These are phyloP conservation scores for Diadromus collaris DNA, from an alignment of 2,888 invertebrate species.

Conservation along the genomic window DNA sequence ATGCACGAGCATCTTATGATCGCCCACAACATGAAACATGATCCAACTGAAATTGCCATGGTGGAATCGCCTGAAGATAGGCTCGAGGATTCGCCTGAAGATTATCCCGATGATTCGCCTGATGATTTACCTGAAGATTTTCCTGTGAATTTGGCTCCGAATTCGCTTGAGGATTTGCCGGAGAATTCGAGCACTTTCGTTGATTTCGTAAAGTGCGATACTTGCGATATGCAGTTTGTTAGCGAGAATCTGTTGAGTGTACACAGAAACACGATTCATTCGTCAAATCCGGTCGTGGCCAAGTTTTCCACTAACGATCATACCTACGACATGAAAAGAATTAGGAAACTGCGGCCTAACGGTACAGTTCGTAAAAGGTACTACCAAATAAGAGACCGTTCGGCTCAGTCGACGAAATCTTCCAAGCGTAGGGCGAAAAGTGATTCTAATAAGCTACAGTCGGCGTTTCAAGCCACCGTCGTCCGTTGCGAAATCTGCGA, in stretches of 20 bases:
- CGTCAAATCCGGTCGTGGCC: background rate
- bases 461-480: background rate
- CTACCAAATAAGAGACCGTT: too few relatives aligned
- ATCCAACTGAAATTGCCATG: background rate
- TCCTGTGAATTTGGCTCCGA: background rate
- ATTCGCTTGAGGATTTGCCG: background rate
- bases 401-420: background rate
- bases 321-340: background rate
- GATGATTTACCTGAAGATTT: background rate
- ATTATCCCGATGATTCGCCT: too few relatives aligned
- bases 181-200: background rate
- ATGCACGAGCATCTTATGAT: background rate
- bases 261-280: slow-evolving; percentile 1
- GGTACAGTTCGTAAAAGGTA: background rate
- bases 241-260: slow-evolving; percentile 19
- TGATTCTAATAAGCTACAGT: background rate
- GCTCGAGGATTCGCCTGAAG: background rate
- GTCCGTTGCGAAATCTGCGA: slow-evolving; percentile 1
- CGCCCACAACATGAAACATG: background rate
- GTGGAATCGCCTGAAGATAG: background rate
- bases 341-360: background rate
- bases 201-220: slow-evolving; percentile 26
- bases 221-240: slow-evolving; percentile 35
- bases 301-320: background rate
- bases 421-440: background rate